Conservation (phyloP, 2,797 vertebrate genomes). For the Mallotus villosus region DNA sequence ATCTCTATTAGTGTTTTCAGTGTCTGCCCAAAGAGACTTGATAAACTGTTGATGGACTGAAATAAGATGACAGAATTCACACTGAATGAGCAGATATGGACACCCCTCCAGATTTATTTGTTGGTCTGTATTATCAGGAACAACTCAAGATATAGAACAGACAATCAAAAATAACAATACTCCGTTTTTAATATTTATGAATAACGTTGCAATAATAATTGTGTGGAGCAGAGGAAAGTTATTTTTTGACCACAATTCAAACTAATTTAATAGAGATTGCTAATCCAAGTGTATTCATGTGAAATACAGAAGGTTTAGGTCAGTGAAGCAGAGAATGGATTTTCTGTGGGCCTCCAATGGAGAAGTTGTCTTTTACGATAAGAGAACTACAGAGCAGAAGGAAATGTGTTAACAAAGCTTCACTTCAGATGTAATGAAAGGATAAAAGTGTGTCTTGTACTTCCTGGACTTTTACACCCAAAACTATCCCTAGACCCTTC, state of each 20-base stretch:
- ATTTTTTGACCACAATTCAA: no score
- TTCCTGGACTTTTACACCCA: no score
- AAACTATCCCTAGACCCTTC: no score
- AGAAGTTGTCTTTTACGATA: constrained; percentile 5
- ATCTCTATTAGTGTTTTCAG: constrained; percentile 11
- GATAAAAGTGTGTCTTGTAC: no score
- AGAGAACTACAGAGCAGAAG: constrained; percentile 49
- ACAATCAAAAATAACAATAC: no score
- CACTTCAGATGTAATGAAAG: constrained; percentile 4
- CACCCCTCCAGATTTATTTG: background rate
- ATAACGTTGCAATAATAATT: no score
- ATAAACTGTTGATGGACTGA: background rate
- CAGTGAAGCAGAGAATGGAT: constrained; percentile 67
- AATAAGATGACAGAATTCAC: background rate
- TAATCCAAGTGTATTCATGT: constrained; percentile 65
- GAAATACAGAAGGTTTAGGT: constrained; percentile 60
- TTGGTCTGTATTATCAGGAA: background rate
- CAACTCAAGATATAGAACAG: no score
- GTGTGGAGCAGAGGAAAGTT: no score
- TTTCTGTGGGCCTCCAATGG: constrained; percentile 54
- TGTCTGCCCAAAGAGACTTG: background rate
- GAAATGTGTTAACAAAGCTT: background rate
- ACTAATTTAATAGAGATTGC: constrained; percentile 39
- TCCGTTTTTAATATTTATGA: no score
- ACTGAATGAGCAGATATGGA: background rate